A percentile compares a stretch with the other conserved stretches of the same genome.
Conservation (phyloP, 1,140 invertebrate species). For the Aphelenchoides avenae region DNA sequence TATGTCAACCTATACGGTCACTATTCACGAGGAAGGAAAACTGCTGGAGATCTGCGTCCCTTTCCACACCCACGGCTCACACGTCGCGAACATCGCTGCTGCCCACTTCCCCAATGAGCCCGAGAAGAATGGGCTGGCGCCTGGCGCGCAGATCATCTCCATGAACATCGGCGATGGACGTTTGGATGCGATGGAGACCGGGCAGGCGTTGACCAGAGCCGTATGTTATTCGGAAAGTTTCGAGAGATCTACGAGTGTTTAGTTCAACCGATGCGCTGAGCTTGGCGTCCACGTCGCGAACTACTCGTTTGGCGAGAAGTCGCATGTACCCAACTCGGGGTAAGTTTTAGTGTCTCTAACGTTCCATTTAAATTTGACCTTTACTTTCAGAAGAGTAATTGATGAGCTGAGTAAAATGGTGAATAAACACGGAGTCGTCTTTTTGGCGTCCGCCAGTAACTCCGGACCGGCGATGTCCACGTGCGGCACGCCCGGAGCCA, state of each 20-base stretch:
- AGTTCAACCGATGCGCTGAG: constrained; percentile 65
- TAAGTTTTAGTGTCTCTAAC: constrained; percentile 57
- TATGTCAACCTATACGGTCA: constrained; percentile 82
- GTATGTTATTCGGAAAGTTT: constrained; percentile 72
- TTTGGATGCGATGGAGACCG: constrained; percentile 88
- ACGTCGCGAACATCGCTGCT: constrained; percentile 89
- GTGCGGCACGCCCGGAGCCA: too few relatives aligned
- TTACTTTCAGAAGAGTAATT: neutral
- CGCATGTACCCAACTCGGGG: constrained; percentile 84
- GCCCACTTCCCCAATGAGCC: constrained; percentile 83
- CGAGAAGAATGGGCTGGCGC: constrained; percentile 87
- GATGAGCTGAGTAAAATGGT: constrained; percentile 18
- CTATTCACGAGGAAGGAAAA: constrained; percentile 86
- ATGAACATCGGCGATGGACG: constrained; percentile 83
- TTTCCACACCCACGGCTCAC: constrained; percentile 78
- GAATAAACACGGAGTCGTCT: constrained; percentile 61
- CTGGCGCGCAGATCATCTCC: constrained; percentile 89
- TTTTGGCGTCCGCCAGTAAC: too few relatives aligned
- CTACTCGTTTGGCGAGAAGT: constrained; percentile 94
- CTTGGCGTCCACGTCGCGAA: constrained; percentile 77
- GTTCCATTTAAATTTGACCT: neutral
- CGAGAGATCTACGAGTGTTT: constrained; percentile 6
- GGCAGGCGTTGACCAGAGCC: constrained; percentile 79
- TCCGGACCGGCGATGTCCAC: too few relatives aligned
- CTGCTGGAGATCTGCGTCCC: constrained; percentile 81